These are phyloP conservation scores for Noctua pronuba DNA, from an alignment of 2,888 invertebrate species.

Conservation along the genomic window DNA sequence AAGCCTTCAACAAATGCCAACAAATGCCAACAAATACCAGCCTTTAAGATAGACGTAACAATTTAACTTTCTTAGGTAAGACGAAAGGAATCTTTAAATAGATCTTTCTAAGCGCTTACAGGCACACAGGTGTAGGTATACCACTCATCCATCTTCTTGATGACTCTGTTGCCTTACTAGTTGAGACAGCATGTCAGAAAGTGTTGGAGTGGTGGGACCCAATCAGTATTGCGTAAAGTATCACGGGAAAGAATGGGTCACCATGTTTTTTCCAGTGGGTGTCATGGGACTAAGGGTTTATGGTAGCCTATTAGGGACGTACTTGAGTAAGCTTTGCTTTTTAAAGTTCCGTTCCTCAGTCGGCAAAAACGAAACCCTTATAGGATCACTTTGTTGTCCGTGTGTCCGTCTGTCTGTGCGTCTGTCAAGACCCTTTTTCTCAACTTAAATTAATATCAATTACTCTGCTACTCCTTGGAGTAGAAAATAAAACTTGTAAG, in stretches of 20 bases:
- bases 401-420: too few relatives aligned
- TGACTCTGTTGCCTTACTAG: constrained; percentile 3
- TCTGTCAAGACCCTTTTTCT: too few relatives aligned
- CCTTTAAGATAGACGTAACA: not conserved
- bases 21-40: not conserved
- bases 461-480: too few relatives aligned
- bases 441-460: too few relatives aligned
- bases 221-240: not conserved
- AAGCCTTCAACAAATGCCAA: too few relatives aligned
- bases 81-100: not conserved
- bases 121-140: constrained; percentile 16
- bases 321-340: too few relatives aligned
- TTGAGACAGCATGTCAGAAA: constrained; percentile 21
- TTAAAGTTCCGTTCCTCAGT: too few relatives aligned
- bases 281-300: not conserved
- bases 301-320: not conserved
- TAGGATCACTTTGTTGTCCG: too few relatives aligned
- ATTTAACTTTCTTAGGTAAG: not conserved
- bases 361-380: too few relatives aligned
- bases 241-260: not conserved
- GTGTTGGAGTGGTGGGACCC: not conserved
- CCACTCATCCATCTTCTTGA: constrained; percentile 33
- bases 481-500: too few relatives aligned
- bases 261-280: not conserved
- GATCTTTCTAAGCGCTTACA: not conserved